These are phyloP conservation scores for Callaeas wilsoni DNA, from an alignment of 2,113 vertebrate genomes.

Conservation along the genomic window DNA sequence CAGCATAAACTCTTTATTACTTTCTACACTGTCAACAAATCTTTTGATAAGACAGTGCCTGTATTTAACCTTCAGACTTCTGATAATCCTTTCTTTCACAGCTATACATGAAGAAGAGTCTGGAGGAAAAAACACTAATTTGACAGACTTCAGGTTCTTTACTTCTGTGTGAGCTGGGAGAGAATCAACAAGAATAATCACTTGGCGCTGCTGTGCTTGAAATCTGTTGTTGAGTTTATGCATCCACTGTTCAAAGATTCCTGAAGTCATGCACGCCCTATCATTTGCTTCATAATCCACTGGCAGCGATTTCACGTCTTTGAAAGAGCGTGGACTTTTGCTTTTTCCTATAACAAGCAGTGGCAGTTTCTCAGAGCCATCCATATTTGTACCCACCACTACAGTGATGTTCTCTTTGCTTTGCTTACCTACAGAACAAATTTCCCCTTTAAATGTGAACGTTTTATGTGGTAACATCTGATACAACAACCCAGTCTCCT, in stretches of 20 bases:
- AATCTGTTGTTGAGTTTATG: conserved; percentile 66
- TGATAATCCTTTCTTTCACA: conserved; percentile 57
- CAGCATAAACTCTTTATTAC: conserved; percentile 63
- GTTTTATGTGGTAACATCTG: conserved; percentile 64
- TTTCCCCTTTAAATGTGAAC: conserved; percentile 71
- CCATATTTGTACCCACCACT: conserved; percentile 59
- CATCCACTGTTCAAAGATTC: conserved; percentile 70
- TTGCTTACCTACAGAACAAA: conserved; percentile 56
- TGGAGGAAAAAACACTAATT: conserved; percentile 60
- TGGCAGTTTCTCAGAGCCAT: conserved; percentile 74
- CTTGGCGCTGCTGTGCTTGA: conserved; percentile 57
- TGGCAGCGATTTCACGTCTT: conserved; percentile 36
- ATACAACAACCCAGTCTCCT: conserved; percentile 69
- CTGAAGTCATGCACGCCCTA: conserved; percentile 54
- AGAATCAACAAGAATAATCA: conserved; percentile 64
- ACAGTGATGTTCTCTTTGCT: conserved; percentile 66
- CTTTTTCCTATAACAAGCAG: conserved; percentile 70
- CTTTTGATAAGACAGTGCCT: conserved; percentile 61
- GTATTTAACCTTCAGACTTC: conserved; percentile 71
- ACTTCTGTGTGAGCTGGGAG: conserved; percentile 62
- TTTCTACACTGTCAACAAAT: conserved; percentile 66
- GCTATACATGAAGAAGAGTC: conserved; percentile 27
- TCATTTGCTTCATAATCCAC: conserved; percentile 68
- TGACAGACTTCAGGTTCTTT: conserved; percentile 60
- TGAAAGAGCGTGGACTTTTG: conserved; percentile 12